Evolutionary conservation across 2,888 invertebrate species (phyloP).

Genomic region (Amblyteles armatorius): DNA sequence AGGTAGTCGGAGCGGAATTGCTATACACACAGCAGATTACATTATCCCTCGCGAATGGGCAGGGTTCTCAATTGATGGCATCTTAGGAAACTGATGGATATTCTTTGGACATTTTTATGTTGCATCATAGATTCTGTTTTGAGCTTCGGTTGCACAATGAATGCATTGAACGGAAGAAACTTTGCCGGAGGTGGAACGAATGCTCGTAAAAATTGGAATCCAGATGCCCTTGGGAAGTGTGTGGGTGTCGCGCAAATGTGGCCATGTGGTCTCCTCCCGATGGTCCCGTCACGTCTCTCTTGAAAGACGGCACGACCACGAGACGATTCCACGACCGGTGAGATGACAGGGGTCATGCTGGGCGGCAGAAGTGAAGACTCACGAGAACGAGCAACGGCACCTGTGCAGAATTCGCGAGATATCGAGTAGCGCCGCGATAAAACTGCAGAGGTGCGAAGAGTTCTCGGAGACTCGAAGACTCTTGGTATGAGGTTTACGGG

Average conservation of each 20-base stretch:
- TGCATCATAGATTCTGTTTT: background rate
- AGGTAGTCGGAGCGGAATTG: too few relatives aligned
- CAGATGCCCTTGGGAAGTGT: conserved; percentile 28
- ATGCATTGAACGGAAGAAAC: background rate
- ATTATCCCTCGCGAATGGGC: background rate
- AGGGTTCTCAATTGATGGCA: background rate
- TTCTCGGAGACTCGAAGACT: background rate
- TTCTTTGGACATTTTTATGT: background rate
- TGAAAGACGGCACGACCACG: background rate
- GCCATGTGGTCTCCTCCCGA: conserved; percentile 46
- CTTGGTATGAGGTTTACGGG: background rate
- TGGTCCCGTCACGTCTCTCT: conserved; percentile 44
- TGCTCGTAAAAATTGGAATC: conserved; percentile 25
- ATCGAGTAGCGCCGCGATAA: background rate
- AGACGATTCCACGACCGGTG: background rate
- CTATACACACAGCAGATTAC: background rate
- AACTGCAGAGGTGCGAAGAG: background rate
- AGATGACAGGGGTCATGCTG: background rate
- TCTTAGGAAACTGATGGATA: too few relatives aligned
- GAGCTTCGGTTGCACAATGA: background rate
- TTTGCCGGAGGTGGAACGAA: background rate
- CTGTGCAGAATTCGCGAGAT: background rate
- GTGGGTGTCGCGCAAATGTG: conserved; percentile 3
- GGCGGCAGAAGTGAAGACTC: background rate
- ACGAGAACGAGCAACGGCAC: conserved; percentile 15